A percentile compares a stretch with the other conserved stretches of the same genome.
These are phyloP conservation scores for Sebastiscus albofasciatus DNA, from an alignment of 2,797 vertebrate species.

Conservation along the genomic window DNA sequence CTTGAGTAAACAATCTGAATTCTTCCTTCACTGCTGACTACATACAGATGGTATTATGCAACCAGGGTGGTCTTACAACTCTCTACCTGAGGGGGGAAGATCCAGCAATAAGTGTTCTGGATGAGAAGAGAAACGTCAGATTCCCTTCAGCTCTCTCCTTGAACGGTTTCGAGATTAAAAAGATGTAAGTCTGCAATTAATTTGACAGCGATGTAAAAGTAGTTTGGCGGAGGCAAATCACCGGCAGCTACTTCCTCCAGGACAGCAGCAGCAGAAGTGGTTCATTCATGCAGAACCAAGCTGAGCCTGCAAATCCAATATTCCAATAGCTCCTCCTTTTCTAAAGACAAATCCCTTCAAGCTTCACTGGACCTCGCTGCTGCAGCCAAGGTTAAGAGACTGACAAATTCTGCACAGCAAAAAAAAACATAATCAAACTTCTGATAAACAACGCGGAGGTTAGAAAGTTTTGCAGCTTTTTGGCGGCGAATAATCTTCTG, in stretches of 20 bases:
- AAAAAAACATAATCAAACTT: conserved; percentile 41
- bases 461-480: conserved; percentile 29
- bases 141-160: neutral
- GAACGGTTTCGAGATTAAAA: conserved; percentile 12
- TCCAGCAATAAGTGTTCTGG: neutral
- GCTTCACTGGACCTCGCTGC: conserved; percentile 28
- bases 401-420: neutral
- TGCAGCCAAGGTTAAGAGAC: conserved; percentile 23
- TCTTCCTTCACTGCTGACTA: neutral
- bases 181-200: conserved; percentile 8
- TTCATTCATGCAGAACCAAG: conserved; percentile 48
- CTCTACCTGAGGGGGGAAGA: neutral
- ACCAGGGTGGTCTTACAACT: neutral
- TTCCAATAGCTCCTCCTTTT: conserved; percentile 43
- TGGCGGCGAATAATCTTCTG: neutral
- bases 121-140: neutral
- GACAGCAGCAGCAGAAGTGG: neutral
- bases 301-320: conserved; percentile 60
- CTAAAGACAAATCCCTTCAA: conserved; percentile 50
- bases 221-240: conserved; percentile 5
- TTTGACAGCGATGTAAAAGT: conserved; percentile 10
- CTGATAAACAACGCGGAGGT: conserved; percentile 16
- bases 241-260: conserved; percentile 8
- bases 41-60: neutral
- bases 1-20: neutral